phyloP scores from a whole-genome alignment of 2,113 vertebrate species.

The Melospiza melodia region DNA sequence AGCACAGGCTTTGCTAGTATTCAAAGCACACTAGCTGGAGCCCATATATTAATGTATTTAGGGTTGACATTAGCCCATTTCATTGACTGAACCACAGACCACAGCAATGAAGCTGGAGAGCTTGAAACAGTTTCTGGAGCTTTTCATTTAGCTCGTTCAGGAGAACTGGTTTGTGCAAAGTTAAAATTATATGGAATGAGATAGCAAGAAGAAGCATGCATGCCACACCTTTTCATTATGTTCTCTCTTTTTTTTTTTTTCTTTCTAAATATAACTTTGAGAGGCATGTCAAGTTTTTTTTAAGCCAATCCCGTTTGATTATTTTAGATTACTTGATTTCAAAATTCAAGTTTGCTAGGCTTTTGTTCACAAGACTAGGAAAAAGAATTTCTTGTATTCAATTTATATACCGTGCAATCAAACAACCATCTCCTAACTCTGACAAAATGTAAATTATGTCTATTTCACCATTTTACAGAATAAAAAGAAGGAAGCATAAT shows the following conservation, averaged over 20 bases:
- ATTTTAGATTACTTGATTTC: not conserved
- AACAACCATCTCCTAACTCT: not conserved
- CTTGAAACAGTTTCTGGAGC: constrained; percentile 4
- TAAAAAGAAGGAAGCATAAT: not conserved
- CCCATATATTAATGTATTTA: not conserved
- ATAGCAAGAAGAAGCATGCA: constrained; percentile 45
- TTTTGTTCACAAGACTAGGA: not conserved
- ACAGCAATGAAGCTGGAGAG: not conserved
- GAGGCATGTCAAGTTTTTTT: not conserved
- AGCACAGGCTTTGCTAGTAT: not conserved
- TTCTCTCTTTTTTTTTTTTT: not conserved
- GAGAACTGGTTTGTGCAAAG: not conserved
- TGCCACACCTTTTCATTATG: constrained; percentile 62
- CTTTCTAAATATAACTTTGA: constrained; percentile 34
- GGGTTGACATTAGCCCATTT: not conserved
- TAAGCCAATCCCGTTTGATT: not conserved
- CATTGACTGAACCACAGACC: constrained; percentile 18
- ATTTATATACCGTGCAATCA: not conserved
- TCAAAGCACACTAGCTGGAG: not conserved
- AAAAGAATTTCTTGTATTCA: not conserved
- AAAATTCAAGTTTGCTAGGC: not conserved
- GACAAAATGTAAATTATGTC: not conserved
- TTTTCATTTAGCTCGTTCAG: constrained; percentile 26
- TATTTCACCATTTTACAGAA: constrained; percentile 22
- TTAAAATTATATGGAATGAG: constrained; percentile 47